Evolutionary conservation across 2,888 invertebrate genomes (phyloP).

Genomic region (Metacarcinus magister): DNA sequence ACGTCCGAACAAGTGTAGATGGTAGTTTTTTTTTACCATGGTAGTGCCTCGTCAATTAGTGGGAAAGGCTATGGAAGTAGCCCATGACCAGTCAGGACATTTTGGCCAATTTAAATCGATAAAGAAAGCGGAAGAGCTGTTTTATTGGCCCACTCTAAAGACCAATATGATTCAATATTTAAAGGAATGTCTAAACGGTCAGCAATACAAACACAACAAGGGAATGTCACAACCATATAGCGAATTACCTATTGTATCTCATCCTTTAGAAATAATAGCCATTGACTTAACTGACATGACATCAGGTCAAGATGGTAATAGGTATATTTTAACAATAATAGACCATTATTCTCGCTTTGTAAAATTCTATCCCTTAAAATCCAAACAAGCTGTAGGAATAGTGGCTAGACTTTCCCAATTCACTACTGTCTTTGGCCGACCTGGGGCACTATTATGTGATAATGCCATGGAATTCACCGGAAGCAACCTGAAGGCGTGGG

Average conservation of each 20-base stretch:
- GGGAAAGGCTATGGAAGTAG: background rate
- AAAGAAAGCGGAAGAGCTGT: background rate
- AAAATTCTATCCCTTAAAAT: background rate
- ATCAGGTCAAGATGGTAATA: background rate
- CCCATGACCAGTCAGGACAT: slow-evolving; percentile 3
- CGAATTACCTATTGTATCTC: background rate
- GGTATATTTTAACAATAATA: slow-evolving; percentile 29
- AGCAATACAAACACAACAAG: background rate
- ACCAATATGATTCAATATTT: background rate
- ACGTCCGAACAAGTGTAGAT: background rate
- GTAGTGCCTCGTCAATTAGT: background rate
- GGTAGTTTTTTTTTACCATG: background rate
- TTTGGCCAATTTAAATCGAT: background rate
- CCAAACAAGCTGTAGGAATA: background rate
- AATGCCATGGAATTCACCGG: background rate
- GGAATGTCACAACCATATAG: slow-evolving; percentile 45
- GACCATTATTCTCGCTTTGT: background rate
- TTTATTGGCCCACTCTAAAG: background rate
- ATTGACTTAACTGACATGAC: slow-evolving; percentile 33
- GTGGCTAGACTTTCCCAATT: background rate
- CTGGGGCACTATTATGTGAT: background rate
- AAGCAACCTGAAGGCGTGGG: background rate
- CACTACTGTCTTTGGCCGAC: background rate
- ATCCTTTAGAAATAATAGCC: background rate
- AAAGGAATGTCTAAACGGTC: background rate